Percentiles rank a stretch among this genome's conserved stretches.
These are phyloP conservation scores for Bombus terrestris DNA, from an alignment of 1,140 invertebrate species.

Conservation along the genomic window DNA sequence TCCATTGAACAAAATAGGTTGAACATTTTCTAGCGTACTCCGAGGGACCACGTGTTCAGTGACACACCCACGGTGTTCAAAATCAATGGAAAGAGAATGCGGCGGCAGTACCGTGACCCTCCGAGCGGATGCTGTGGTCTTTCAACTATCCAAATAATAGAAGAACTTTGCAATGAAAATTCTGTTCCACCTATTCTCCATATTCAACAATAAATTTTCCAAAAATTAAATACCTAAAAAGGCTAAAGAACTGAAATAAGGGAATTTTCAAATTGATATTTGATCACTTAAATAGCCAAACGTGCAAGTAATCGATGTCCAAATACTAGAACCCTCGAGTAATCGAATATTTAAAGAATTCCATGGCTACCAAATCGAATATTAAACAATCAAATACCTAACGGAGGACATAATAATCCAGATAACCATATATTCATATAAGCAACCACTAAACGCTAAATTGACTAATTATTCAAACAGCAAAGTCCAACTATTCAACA, in stretches of 20 bases:
- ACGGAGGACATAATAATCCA: neutral
- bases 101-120: conserved; percentile 23
- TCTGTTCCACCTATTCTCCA: neutral
- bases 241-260: neutral
- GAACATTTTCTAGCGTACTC: neutral
- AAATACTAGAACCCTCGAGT: neutral
- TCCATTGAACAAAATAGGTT: neutral
- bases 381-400: neutral
- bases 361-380: neutral
- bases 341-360: neutral
- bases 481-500: neutral
- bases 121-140: neutral
- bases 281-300: neutral
- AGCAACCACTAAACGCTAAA: too few relatives aligned
- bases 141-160: neutral
- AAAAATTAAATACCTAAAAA: neutral
- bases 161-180: neutral
- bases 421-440: neutral
- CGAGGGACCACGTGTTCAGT: conserved; percentile 48
- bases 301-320: too few relatives aligned
- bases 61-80: conserved; percentile 59
- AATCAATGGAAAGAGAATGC: conserved; percentile 55
- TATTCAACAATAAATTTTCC: neutral
- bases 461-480: neutral
- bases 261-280: neutral